A percentile compares a stretch with the other conserved stretches of the same genome.
Evolutionary conservation across 2,113 vertebrate genomes (phyloP).

Genomic region (Rhombomys opimus): DNA sequence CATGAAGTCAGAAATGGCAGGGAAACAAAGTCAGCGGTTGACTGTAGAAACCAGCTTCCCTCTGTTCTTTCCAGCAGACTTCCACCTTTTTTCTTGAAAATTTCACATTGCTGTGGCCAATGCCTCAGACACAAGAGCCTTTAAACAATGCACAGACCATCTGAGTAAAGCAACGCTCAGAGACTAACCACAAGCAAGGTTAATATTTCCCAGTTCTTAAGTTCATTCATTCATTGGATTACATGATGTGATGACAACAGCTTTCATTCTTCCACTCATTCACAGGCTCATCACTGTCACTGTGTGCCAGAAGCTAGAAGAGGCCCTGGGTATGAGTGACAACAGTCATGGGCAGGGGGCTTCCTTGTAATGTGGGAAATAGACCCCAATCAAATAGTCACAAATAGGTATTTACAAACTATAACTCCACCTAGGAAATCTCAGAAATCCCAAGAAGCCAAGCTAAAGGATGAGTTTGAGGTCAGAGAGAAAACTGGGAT

Average conservation of each 20-base stretch:
- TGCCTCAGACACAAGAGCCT: not conserved
- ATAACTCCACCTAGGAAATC: not conserved
- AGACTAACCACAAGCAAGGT: not conserved
- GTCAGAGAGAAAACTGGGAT: not conserved
- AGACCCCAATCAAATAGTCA: not conserved
- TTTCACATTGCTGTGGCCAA: not conserved
- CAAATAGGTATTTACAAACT: not conserved
- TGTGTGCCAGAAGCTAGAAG: not conserved
- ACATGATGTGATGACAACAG: not conserved
- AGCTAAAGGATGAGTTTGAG: conserved; percentile 21
- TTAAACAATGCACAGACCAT: not conserved
- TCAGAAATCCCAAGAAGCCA: not conserved
- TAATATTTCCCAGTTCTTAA: not conserved
- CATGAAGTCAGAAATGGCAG: not conserved
- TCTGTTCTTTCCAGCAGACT: not conserved
- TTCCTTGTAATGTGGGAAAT: not conserved
- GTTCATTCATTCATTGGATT: not conserved
- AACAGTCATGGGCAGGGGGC: not conserved
- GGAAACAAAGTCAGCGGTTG: not conserved
- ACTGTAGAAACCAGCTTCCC: not conserved
- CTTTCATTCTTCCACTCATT: not conserved
- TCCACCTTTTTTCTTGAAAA: not conserved
- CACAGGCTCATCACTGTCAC: not conserved
- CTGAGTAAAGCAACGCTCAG: not conserved
- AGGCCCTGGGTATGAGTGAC: not conserved